These are phyloP conservation scores for Turritopsis rubra DNA, from an alignment of 30 jellyfish, hydroid and myxozoan genomes.

Conservation along the genomic window DNA sequence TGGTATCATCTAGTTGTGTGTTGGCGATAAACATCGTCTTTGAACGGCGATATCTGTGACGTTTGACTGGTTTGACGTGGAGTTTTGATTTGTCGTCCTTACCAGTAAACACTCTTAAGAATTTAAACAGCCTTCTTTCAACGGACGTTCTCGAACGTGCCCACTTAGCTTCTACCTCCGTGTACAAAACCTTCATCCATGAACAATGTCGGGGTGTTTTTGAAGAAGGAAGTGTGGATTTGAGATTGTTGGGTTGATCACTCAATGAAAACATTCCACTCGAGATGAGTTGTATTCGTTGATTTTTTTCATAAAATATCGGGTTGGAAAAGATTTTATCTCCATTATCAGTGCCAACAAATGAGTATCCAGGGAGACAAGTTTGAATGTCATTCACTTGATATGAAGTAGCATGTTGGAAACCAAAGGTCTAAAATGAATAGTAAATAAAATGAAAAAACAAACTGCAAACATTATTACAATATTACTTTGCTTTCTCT, in stretches of 20 bases:
- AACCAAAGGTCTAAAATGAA: not conserved
- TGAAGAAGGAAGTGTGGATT: not conserved
- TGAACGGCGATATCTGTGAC: not conserved
- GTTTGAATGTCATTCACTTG: not conserved
- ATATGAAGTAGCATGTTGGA: not conserved
- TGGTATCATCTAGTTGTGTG: not conserved
- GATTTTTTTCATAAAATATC: not conserved
- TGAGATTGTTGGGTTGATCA: not conserved
- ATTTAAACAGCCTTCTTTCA: not conserved
- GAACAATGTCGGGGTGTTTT: not conserved
- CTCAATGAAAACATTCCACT: slow-evolving; percentile 23
- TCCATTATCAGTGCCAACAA: slow-evolving; percentile 6
- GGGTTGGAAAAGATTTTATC: not conserved
- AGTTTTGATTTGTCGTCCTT: not conserved
- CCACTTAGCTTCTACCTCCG: not conserved
- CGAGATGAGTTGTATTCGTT: not conserved
- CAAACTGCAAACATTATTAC: no score
- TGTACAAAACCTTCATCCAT: not conserved
- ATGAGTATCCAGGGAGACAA: slow-evolving; percentile 5
- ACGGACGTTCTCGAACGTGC: not conserved
- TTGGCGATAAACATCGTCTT: slow-evolving; percentile 15
- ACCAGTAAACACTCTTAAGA: not conserved
- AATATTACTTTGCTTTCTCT: no score
- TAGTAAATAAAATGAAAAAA: no score
- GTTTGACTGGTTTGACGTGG: not conserved